Evolutionary conservation across 2,113 vertebrate genomes (phyloP).

Genomic region (Uropsilus gracilis): DNA sequence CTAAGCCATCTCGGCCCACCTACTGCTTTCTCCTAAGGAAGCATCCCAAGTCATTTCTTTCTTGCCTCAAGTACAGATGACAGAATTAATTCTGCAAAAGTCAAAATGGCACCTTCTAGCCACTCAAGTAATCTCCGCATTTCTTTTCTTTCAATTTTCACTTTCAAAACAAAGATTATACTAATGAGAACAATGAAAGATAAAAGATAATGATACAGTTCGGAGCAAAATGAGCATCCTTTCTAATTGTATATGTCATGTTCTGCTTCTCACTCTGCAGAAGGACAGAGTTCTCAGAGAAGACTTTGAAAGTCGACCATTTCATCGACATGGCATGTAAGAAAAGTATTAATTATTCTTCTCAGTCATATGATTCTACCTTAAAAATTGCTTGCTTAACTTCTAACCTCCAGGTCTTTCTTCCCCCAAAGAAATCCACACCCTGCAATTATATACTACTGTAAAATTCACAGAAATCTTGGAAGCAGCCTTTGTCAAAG

Average conservation of each 20-base stretch:
- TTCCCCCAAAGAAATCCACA: conserved; percentile 27
- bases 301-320: not conserved
- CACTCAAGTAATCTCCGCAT: not conserved
- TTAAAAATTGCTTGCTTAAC: not conserved
- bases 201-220: conserved; percentile 11
- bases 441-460: not conserved
- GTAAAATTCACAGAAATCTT: conserved; percentile 38
- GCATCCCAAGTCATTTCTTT: not conserved
- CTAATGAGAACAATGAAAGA: not conserved
- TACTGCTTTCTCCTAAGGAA: conserved; percentile 46
- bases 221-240: not conserved
- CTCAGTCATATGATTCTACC: not conserved
- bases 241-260: not conserved
- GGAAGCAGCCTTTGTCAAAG: conserved; percentile 18
- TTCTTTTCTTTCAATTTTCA: conserved; percentile 1
- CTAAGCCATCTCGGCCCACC: not conserved
- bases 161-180: not conserved
- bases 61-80: not conserved
- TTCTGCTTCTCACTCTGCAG: not conserved
- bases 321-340: not conserved
- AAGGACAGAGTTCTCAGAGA: not conserved
- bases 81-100: not conserved
- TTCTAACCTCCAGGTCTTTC: not conserved
- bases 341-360: not conserved
- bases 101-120: not conserved